phyloP scores from a whole-genome alignment of 2,797 vertebrate genomes.

The Phalanger gymnotis region DNA sequence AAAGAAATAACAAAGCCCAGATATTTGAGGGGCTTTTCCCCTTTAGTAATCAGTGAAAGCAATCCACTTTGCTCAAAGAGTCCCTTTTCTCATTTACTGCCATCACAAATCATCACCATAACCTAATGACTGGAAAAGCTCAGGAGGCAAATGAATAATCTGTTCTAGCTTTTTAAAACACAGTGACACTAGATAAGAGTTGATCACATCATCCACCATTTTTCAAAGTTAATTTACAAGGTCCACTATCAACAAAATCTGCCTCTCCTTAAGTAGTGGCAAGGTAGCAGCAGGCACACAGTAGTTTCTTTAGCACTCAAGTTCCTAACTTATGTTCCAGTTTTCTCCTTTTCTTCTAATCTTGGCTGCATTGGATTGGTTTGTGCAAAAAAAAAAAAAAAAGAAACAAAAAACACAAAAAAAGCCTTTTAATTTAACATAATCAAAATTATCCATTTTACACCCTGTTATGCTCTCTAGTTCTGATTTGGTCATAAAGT shows the following conservation, averaged over 20 bases:
- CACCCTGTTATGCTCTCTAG: neutral
- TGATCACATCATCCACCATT: slow-evolving; percentile 27
- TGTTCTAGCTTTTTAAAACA: slow-evolving; percentile 49
- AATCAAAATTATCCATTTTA: neutral
- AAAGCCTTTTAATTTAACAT: neutral
- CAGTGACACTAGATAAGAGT: slow-evolving; percentile 48
- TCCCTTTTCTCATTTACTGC: slow-evolving; percentile 45
- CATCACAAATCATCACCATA: slow-evolving; percentile 36
- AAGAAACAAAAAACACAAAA: too few relatives aligned
- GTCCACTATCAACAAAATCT: slow-evolving; percentile 4
- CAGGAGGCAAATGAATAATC: slow-evolving; percentile 49
- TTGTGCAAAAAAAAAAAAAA: neutral
- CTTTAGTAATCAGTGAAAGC: slow-evolving; percentile 43
- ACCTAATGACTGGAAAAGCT: slow-evolving; percentile 29
- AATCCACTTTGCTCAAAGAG: slow-evolving; percentile 53
- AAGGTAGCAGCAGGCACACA: neutral
- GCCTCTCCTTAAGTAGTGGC: neutral
- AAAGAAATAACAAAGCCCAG: slow-evolving; percentile 46
- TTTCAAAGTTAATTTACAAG: neutral
- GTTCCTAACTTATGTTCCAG: neutral
- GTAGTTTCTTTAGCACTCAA: neutral
- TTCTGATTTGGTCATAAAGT: neutral
- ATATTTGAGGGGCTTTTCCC: slow-evolving; percentile 46
- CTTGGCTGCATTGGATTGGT: neutral
- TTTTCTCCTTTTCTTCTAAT: neutral